Percentiles rank a stretch among this genome's conserved stretches.
These are phyloP conservation scores for Pachycephala philippinensis DNA, from an alignment of 2,113 vertebrate species.

Conservation along the genomic window DNA sequence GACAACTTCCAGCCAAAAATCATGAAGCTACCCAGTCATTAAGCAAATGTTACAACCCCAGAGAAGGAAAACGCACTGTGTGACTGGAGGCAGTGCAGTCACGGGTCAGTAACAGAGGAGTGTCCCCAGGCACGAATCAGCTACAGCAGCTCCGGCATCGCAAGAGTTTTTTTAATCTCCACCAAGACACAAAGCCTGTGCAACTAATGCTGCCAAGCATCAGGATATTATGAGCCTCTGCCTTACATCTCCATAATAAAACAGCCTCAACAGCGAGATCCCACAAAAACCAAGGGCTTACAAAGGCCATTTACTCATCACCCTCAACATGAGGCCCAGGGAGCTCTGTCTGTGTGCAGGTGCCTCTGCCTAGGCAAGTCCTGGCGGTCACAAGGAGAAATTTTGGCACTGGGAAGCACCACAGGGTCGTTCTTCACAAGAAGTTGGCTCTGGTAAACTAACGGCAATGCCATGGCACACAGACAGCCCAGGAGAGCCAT, in stretches of 20 bases:
- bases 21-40: conserved; percentile 7
- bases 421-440: background rate
- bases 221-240: background rate
- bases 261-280: background rate
- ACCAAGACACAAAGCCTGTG: background rate
- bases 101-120: background rate
- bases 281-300: background rate
- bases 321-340: background rate
- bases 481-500: background rate
- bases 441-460: background rate
- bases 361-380: background rate
- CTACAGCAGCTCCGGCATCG: background rate
- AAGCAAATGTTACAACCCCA: conserved; percentile 3
- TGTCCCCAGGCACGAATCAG: background rate
- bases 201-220: background rate
- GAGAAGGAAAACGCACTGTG: background rate
- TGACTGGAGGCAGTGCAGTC: background rate
- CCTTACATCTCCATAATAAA: background rate
- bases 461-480: background rate
- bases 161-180: background rate
- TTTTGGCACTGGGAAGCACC: background rate
- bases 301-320: background rate
- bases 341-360: background rate
- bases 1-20: conserved; percentile 49
- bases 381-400: background rate